Base-by-base conservation (phyloP, 1,140 invertebrate genomes). In the Diprion similis region DNA sequence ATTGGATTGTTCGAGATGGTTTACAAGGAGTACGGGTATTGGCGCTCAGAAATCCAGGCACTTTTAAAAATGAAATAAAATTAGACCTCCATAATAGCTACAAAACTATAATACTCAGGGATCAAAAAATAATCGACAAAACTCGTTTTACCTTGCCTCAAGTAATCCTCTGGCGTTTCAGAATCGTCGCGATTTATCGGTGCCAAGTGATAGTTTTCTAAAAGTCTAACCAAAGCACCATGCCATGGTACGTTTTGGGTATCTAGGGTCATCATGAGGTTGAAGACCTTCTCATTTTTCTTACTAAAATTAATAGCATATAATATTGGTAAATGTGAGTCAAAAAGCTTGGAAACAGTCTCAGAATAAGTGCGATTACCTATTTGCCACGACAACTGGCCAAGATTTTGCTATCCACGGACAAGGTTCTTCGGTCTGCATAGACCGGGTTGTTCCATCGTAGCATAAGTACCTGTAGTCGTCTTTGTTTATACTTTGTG, bases 361-460 rank as follows among this genome's bases (percentile, higher is more conserved):
- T 24, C 13, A 74, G n/a, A 46, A 45, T 69, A 17, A 45, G 45
- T 72, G 59, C 72, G 51, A 51, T 77, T 83, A 91, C 90, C 89
- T 89, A 78, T 89, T 90, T 15, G 92, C 89, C 8, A 91, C 91
- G 59, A 94, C 84, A 0, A 92, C 91, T 0, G 92, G 90, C 92
- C 93, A 95, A 0, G 94, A 94, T 81, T 93, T 91, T 1, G 92
- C 87, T n/a, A 95, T 89, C 95, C 95, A 96, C 4, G 91, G 83
- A 79, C 95, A 96, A 0, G 92, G 93, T 68, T 89, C 86, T 0
- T 88, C 79, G 3, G 84, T 86, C 37, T 86, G 84, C 9, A 95
- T 73, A 0, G 91, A 89, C 74, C 90, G 91, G 68, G 92, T 88
- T 10, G 91, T 91, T 0, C 96, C 95, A 87, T 98, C 94, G 0